Evolutionary conservation across 2,888 invertebrate species (phyloP).

Genomic region (Gymnocheta viridis): DNA sequence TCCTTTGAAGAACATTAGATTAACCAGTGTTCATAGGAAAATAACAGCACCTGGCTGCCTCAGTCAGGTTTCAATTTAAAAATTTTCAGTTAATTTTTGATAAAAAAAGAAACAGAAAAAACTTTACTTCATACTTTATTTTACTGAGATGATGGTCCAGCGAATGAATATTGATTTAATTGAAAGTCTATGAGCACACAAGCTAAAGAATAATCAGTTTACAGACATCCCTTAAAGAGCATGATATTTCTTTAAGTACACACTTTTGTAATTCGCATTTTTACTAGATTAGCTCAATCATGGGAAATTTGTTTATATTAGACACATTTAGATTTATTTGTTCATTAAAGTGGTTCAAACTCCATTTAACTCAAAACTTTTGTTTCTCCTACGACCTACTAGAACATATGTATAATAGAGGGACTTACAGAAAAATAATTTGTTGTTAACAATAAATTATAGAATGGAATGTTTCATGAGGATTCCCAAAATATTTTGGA

Average conservation of each 20-base stretch:
- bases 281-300: no score
- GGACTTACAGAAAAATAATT: no score
- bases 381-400: no score
- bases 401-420: no score
- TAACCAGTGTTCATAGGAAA: slow-evolving; percentile 63
- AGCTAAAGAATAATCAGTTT: slow-evolving; percentile 18
- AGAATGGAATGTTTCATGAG: no score
- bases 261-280: no score
- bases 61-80: slow-evolving; percentile 32
- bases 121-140: slow-evolving; percentile 28
- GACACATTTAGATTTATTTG: no score
- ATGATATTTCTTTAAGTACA: not conserved
- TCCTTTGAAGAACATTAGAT: slow-evolving; percentile 73
- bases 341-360: no score
- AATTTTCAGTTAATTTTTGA: slow-evolving; percentile 22
- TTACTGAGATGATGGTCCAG: slow-evolving; percentile 70
- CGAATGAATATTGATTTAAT: slow-evolving; percentile 80
- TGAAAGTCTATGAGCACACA: slow-evolving; percentile 76
- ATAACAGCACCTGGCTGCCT: slow-evolving; percentile 58
- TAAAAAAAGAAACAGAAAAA: not conserved
- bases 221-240: not conserved
- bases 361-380: no score
- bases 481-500: no score
- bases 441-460: no score
- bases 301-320: no score